These are phyloP conservation scores for Tetragnatha montana DNA, from an alignment of 2,888 invertebrate genomes.

Conservation along the genomic window DNA sequence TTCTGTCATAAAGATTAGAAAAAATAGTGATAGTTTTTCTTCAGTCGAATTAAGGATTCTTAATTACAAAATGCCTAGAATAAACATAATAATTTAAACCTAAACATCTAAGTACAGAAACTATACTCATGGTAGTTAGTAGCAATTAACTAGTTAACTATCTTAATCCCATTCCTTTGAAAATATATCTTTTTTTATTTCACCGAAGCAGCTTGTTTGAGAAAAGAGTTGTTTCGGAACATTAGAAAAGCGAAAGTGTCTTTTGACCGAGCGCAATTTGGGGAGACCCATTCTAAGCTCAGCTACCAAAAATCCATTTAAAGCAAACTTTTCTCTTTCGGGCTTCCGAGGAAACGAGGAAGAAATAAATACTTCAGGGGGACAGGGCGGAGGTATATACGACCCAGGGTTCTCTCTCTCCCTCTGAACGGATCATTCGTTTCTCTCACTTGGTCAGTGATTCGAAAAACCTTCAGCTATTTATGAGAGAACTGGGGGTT, in stretches of 20 bases:
- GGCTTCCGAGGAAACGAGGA: neutral
- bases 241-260: neutral
- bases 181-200: neutral
- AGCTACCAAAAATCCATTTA: constrained; percentile 5
- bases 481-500: constrained; percentile 10
- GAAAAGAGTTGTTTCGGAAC: neutral
- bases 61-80: no score
- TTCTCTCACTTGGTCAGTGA: constrained; percentile 33
- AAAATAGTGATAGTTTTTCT: no score
- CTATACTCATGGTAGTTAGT: no score
- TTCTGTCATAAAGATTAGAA: no score
- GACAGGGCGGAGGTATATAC: constrained; percentile 5
- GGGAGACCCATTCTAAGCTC: neutral
- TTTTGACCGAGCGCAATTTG: neutral
- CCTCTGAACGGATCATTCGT: constrained; percentile 17
- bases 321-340: constrained; percentile 25
- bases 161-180: neutral
- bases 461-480: constrained; percentile 21
- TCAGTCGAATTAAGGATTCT: no score
- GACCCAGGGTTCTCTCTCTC: neutral
- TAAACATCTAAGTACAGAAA: no score
- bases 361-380: constrained; percentile 2
- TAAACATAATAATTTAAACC: no score
- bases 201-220: neutral
- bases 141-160: neutral